Evolutionary conservation across 2,797 vertebrate genomes (phyloP), one percentile per base, ranked within the genome.

Genomic region (Valencia hispanica): DNA sequence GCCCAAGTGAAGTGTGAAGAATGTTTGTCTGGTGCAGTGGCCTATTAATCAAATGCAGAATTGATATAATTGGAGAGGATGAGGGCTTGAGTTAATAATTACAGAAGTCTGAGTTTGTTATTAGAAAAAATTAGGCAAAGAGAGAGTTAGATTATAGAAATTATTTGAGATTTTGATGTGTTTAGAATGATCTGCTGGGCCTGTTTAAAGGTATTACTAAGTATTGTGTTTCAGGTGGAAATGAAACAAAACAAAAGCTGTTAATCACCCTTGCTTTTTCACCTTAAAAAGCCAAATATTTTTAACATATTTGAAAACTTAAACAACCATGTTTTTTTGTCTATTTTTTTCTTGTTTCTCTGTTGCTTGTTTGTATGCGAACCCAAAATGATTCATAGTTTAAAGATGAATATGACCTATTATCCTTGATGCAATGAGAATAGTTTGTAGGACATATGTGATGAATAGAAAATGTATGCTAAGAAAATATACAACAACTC

Each of bases 21-120:
- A 65, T 80, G 74, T 76, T 57, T 39, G 8, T 66, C 36, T n/a
- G 63, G 73, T 75, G 75, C 69, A 39, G 63, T 68, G 68, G 74
- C 32, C 34, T 18, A 43, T 78, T 78, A 83, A 83, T n/a, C 3
- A 84, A 34, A 84, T 70, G 63, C 74, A 82, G 43, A 57, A 66
- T 73, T 71, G 32, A 82, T 73, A 74, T 71, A 20, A 82, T 74
- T 74, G 63, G 61, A 66, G 51, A 74, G 32, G 65, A 78, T 79
- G 74, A 80, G 66, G 80, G 63, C 39, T 50, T 48, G 59, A 36
- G 75, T 73, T 85, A 68, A 61, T 34, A 34, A 78, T 78, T 50
- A 78, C 30, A 53, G 72, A 78, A 65, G 66, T 73, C 17, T 36
- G 20, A 65, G 61, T 70, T 48, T 75, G 76, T 83, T 78, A 51